Conservation (phyloP, 1,140 invertebrate species). For the Lucilia sericata region DNA sequence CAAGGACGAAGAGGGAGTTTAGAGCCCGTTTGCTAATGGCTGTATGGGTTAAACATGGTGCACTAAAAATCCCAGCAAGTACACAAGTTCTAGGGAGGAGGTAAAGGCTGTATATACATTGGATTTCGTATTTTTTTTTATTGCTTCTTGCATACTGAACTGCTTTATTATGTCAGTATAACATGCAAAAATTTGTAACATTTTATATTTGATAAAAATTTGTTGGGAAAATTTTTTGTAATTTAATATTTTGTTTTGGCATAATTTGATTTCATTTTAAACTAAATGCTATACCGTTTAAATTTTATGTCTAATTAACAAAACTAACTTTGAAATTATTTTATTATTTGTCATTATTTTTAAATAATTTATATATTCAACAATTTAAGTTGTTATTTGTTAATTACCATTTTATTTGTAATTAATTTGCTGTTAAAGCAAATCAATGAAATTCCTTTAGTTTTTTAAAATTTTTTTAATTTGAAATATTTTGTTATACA, state of each 20-base stretch:
- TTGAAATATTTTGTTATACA: no score
- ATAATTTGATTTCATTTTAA: background rate
- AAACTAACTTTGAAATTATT: background rate
- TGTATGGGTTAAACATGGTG: no score
- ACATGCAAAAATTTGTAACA: slow-evolving; percentile 28
- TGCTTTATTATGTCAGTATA: slow-evolving; percentile 23
- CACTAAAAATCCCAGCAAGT: no score
- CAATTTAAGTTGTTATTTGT: background rate
- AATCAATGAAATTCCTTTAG: background rate
- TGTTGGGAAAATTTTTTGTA: background rate
- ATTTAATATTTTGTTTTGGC: background rate
- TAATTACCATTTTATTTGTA: background rate
- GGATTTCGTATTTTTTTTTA: background rate
- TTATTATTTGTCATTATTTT: background rate
- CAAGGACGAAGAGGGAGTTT: no score
- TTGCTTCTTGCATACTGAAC: background rate
- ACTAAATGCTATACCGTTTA: background rate
- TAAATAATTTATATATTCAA: background rate
- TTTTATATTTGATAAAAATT: background rate
- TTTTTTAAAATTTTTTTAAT: slow-evolving; percentile 29
- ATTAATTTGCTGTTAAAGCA: background rate
- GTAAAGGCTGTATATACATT: background rate
- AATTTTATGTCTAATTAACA: background rate
- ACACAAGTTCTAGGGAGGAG: no score
- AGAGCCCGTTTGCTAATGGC: no score